Percentiles rank a stretch among this genome's conserved stretches.
phyloP scores from a whole-genome alignment of 2,888 invertebrate species.

The Papilio elwesi region DNA sequence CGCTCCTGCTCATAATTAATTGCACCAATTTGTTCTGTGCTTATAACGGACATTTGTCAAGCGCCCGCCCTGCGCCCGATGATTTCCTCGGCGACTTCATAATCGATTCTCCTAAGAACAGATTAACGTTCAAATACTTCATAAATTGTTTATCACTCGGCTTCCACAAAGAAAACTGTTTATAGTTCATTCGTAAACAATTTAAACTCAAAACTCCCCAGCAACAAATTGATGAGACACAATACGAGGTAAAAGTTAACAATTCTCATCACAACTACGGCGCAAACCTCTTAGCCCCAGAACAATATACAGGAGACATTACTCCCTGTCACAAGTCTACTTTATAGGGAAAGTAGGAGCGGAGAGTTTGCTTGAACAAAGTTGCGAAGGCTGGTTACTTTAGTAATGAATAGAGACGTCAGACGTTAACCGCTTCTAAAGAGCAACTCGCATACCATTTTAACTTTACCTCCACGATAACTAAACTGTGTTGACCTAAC shows the following conservation, averaged over 20 bases:
- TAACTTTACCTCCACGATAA: conserved; percentile 61
- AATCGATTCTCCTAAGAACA: conserved; percentile 77
- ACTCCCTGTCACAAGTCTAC: conserved; percentile 82
- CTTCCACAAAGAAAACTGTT: conserved; percentile 8
- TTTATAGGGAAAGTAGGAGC: conserved; percentile 80
- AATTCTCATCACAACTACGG: conserved; percentile 77
- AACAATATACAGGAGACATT: conserved; percentile 82
- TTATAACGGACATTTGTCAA: conserved; percentile 83
- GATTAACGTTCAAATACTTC: conserved; percentile 68
- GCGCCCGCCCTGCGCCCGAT: conserved; percentile 71
- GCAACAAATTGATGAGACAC: conserved; percentile 67
- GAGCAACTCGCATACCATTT: conserved; percentile 72
- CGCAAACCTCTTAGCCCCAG: conserved; percentile 82
- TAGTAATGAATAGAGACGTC: conserved; percentile 81
- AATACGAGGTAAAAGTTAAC: conserved; percentile 72
- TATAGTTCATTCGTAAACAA: conserved; percentile 52
- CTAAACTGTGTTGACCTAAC: conserved; percentile 65
- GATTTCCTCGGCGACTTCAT: conserved; percentile 80
- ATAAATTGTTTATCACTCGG: conserved; percentile 14
- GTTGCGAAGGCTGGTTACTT: conserved; percentile 74
- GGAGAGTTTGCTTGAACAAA: conserved; percentile 76
- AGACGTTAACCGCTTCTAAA: conserved; percentile 71
- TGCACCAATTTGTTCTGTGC: conserved; percentile 81
- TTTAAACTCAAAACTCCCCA: conserved; percentile 51
- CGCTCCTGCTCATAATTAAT: conserved; percentile 75